A percentile compares a stretch with the other conserved stretches of the same genome.
Evolutionary conservation across 2,797 vertebrate species (phyloP).

Genomic region (Pangasius sanitwongsei): DNA sequence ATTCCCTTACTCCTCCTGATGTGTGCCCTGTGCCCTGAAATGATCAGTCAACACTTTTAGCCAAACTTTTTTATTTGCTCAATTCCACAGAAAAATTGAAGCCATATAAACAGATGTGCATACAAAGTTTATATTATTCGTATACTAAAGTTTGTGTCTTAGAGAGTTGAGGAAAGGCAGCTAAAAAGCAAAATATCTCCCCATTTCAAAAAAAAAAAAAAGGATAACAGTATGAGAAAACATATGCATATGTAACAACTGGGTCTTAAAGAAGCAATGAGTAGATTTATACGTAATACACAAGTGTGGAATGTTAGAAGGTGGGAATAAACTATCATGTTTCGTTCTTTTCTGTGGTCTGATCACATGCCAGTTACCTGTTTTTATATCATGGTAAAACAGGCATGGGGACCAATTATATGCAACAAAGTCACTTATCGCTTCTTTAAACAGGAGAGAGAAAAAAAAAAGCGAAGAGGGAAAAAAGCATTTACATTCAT

Average conservation of each 20-base stretch:
- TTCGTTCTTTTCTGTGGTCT: slow-evolving; percentile 6
- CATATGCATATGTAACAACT: slow-evolving; percentile 75
- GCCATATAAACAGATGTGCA: slow-evolving; percentile 74
- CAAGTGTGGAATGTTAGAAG: slow-evolving; percentile 35
- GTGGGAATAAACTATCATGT: background rate
- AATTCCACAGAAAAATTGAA: slow-evolving; percentile 68
- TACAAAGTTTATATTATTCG: slow-evolving; percentile 81
- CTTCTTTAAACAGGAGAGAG: slow-evolving; percentile 56
- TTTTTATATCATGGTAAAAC: slow-evolving; percentile 3
- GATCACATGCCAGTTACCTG: slow-evolving; percentile 5
- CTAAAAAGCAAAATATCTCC: slow-evolving; percentile 73
- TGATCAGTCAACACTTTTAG: slow-evolving; percentile 46
- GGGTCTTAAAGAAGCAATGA: slow-evolving; percentile 64
- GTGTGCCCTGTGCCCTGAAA: background rate
- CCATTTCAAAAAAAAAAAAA: slow-evolving; percentile 72
- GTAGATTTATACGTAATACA: slow-evolving; percentile 55
- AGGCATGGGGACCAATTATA: slow-evolving; percentile 1
- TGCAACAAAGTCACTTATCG: slow-evolving; percentile 32
- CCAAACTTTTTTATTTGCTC: slow-evolving; percentile 80
- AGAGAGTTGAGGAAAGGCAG: slow-evolving; percentile 63
- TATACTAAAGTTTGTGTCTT: slow-evolving; percentile 82
- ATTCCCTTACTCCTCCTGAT: background rate
- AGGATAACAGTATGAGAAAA: slow-evolving; percentile 69
- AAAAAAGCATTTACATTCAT: slow-evolving; percentile 79
- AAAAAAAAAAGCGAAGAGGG: slow-evolving; percentile 55